These are phyloP conservation scores for Panulirus ornatus DNA, from an alignment of 1,140 invertebrate species.

Conservation along the genomic window DNA sequence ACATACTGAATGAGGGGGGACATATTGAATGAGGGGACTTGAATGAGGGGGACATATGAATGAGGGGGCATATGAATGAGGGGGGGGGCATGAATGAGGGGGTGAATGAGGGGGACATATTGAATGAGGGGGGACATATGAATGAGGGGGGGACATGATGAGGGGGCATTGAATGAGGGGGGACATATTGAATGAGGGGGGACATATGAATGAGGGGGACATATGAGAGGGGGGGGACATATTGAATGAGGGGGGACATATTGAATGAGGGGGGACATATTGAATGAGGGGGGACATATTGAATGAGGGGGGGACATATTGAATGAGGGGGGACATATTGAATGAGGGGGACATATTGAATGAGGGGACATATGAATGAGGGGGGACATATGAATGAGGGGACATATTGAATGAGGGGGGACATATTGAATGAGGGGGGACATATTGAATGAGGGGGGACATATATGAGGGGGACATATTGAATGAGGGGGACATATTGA, in stretches of 20 bases:
- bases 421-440: background rate
- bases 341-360: background rate
- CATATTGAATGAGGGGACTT: background rate
- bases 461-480: background rate
- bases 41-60: background rate
- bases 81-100: background rate
- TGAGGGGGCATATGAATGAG: no score
- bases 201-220: background rate
- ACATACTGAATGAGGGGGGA: background rate
- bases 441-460: background rate
- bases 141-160: background rate
- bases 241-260: background rate
- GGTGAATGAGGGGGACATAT: background rate
- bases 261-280: background rate
- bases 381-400: background rate
- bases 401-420: background rate
- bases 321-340: background rate
- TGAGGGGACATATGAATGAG: background rate
- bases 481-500: slow-evolving; percentile 3
- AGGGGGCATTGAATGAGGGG: background rate
- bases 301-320: background rate
- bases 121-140: background rate
- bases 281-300: background rate
- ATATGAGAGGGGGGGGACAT: background rate
- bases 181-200: background rate